These are phyloP conservation scores for Nycteola revayana DNA, from an alignment of 2,888 invertebrate species.

Conservation along the genomic window DNA sequence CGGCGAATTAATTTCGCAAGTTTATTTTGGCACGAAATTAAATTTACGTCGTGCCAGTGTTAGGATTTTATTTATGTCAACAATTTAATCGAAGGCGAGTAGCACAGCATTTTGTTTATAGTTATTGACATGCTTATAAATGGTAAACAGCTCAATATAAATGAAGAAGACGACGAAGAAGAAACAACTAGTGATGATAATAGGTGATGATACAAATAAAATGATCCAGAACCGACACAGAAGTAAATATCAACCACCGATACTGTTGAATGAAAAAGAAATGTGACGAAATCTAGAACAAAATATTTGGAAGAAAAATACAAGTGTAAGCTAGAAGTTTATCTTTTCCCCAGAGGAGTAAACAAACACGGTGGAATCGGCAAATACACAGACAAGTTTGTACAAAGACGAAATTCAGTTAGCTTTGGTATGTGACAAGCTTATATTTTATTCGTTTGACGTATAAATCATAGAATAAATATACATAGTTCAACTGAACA, in stretches of 20 bases:
- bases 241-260: too few relatives aligned
- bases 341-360: slow-evolving; percentile 11
- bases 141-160: slow-evolving; percentile 30
- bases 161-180: slow-evolving; percentile 34
- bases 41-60: slow-evolving; percentile 24
- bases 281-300: not conserved
- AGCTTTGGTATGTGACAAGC: slow-evolving; percentile 8
- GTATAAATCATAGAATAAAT: too few relatives aligned
- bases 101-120: slow-evolving; percentile 24
- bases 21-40: slow-evolving; percentile 33
- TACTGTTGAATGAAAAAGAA: too few relatives aligned
- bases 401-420: slow-evolving; percentile 5
- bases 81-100: slow-evolving; percentile 15
- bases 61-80: slow-evolving; percentile 20
- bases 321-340: slow-evolving; percentile 7
- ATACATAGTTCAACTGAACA: too few relatives aligned
- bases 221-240: too few relatives aligned
- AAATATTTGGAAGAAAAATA: slow-evolving; percentile 10
- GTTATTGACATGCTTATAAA: slow-evolving; percentile 33
- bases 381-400: slow-evolving; percentile 8
- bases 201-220: slow-evolving; percentile 32
- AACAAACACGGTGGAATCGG: slow-evolving; percentile 14
- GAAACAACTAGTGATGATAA: slow-evolving; percentile 30
- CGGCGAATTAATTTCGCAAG: slow-evolving; percentile 32
- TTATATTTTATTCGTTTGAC: slow-evolving; percentile 12